Percentiles rank a stretch among this genome's conserved stretches.
These are phyloP conservation scores for Zhengitettix transpicula DNA, from an alignment of 2,888 invertebrate species.

Conservation along the genomic window DNA sequence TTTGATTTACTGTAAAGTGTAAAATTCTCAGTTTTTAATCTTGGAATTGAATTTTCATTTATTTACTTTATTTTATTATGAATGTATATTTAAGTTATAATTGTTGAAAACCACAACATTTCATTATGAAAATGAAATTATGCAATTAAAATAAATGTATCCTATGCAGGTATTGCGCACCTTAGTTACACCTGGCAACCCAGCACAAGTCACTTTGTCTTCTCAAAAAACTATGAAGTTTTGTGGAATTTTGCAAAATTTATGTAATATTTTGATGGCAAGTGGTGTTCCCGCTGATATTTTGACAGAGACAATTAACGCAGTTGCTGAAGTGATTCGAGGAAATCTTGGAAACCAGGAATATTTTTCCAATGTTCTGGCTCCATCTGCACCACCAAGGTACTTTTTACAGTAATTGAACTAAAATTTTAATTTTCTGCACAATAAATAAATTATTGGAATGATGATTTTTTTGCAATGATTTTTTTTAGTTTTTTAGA, in stretches of 20 bases:
- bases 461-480: not conserved
- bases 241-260: conserved; percentile 60
- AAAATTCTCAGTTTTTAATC: no score
- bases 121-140: no score
- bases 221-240: conserved; percentile 84
- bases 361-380: conserved; percentile 71
- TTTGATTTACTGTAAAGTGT: no score
- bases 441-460: not conserved
- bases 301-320: conserved; percentile 86
- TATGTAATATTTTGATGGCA: conserved; percentile 87
- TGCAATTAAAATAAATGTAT: no score
- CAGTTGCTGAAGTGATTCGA: conserved; percentile 85
- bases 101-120: not conserved
- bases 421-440: not conserved
- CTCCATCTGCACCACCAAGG: conserved; percentile 81
- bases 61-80: no score
- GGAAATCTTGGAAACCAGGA: conserved; percentile 85
- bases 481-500: not conserved
- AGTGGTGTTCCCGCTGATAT: conserved; percentile 94
- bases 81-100: not conserved
- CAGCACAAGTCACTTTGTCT: conserved; percentile 52
- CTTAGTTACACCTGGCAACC: conserved; percentile 85
- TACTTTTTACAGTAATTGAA: conserved; percentile 18
- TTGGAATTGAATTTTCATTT: no score
- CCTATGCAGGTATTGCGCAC: conserved; percentile 44